A percentile compares a stretch with the other conserved stretches of the same genome.
Conservation (phyloP, 2,797 vertebrate genomes). For the Smutsia gigantea region DNA sequence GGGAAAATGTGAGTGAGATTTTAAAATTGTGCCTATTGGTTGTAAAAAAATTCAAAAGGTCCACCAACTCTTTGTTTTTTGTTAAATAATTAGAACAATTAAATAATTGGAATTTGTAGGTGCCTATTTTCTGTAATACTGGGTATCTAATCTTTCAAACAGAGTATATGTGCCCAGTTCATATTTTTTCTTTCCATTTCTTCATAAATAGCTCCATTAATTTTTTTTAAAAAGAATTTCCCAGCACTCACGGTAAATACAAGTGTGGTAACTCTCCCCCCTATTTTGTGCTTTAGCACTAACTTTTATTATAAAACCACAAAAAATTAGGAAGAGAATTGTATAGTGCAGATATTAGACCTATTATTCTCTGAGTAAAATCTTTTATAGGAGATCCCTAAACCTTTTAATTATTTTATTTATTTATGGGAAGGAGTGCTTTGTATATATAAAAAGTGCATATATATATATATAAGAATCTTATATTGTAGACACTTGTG, state of each 20-base stretch:
- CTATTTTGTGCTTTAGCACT: background rate
- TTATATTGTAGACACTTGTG: conserved; percentile 34
- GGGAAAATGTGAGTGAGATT: conserved; percentile 43
- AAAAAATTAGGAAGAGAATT: conserved; percentile 53
- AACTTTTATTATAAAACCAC: conserved; percentile 42
- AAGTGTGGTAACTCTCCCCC: background rate
- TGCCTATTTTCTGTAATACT: background rate
- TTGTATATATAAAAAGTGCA: background rate
- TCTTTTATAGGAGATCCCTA: conserved; percentile 15
- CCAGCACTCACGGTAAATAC: conserved; percentile 11
- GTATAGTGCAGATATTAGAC: conserved; percentile 26
- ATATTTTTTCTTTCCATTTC: conserved; percentile 28
- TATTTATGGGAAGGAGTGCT: conserved; percentile 10
- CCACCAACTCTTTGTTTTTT: conserved; percentile 20
- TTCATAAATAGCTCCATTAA: background rate
- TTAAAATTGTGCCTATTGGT: conserved; percentile 27
- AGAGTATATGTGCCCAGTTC: conserved; percentile 14
- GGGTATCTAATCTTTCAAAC: background rate
- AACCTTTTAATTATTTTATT: conserved; percentile 36
- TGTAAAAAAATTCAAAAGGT: background rate
- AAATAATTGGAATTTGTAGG: background rate
- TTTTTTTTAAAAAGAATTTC: conserved; percentile 27
- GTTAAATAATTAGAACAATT: conserved; percentile 21
- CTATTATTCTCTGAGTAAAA: conserved; percentile 14
- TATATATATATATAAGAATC: background rate